Evolutionary conservation across 1,140 invertebrate species (phyloP), one percentile per base, ranked within the genome.

Genomic region (Atta cephalotes): DNA sequence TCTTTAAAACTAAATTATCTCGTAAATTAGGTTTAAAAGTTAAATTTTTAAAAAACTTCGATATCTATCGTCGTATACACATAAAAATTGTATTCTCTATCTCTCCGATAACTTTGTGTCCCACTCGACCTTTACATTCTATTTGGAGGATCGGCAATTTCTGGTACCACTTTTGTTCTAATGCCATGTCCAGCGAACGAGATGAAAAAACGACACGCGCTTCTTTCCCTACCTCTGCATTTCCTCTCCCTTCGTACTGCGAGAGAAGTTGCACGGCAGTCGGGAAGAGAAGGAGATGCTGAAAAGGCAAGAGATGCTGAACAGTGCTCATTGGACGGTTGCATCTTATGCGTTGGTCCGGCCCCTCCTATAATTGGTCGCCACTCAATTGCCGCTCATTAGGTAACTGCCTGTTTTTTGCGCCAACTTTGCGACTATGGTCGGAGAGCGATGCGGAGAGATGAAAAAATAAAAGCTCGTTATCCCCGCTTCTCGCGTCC

Each of bases 351-450:
- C 91, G 89, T 88, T 85, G 89, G 92, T 88, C 89, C 91, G 76
- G 92, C 91, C 92, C 90, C 92, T 92, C 89, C 93, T 93, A 92
- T 94, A 94, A 94, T 94, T 94, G 93, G 93, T 92, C 92, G 93
- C 92, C 92, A 91, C 93, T 94, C 94, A 94, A 94, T 94, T 94
- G 93, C 92, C 90, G 91, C 91, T 93, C 93, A 94, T 94, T 94
- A 94, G 92, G 92, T 91, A 93, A 91, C 89, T 92, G 92, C 92
- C 91, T 91, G 89, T 92, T 93, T 93, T 93, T 93, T 93, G 79
- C 91, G 87, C 88, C 86, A 80, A 77, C 91, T 82, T 82, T 89
- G 86, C 87, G 89, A 92, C 91, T 91, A 90, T 86, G 87, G 77
- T 56, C 87, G 53, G 79, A 63, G 66, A 81, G 49, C 88, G 58